Percentiles rank a stretch among this genome's conserved stretches.
Conservation (phyloP, 2,797 vertebrate species). For the Hydrophis major region DNA sequence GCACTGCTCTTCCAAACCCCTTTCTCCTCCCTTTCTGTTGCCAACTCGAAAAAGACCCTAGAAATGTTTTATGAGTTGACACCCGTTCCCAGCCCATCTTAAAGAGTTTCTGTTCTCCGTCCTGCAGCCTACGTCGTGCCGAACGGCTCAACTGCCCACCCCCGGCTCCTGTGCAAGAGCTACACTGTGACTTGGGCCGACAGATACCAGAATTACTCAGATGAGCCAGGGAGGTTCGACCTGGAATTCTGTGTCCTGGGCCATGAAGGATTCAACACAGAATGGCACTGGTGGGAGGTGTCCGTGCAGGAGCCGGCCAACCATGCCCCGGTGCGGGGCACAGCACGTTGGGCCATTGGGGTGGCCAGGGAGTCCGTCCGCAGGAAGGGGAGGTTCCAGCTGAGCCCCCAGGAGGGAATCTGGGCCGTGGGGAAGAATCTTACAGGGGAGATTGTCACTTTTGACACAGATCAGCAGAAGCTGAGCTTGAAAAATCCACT, state of each 20-base stretch:
- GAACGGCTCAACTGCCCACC: background rate
- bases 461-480: background rate
- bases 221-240: background rate
- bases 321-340: accelerated
- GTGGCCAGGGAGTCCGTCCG: background rate
- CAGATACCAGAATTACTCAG: background rate
- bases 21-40: no score
- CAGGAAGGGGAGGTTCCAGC: background rate
- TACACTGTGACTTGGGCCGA: accelerated
- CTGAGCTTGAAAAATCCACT: no score
- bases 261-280: background rate
- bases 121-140: accelerated
- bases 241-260: background rate
- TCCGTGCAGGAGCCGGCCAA: accelerated
- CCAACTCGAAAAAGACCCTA: no score
- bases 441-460: accelerated
- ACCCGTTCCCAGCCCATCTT: no score
- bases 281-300: background rate
- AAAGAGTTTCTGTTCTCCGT: background rate
- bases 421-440: background rate
- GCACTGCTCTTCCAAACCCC: no score
- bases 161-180: accelerated
- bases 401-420: background rate
- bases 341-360: background rate
- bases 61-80: no score